phyloP scores from a whole-genome alignment of 2,797 vertebrate genomes.

The Acanthurus leucopareius region DNA sequence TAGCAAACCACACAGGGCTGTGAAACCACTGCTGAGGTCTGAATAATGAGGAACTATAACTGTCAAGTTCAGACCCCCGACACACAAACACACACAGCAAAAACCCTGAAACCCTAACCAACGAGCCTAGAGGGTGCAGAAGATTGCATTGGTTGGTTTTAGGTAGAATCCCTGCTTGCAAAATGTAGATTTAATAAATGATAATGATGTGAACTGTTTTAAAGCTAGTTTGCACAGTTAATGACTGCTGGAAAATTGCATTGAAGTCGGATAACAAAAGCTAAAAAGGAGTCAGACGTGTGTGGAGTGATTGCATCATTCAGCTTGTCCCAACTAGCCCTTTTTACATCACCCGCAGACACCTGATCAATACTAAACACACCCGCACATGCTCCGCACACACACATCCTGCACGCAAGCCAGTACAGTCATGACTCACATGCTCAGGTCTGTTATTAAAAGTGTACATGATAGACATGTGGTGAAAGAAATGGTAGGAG shows the following conservation, averaged over 20 bases:
- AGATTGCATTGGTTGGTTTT: constrained; percentile 8
- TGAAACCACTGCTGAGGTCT: constrained; percentile 77
- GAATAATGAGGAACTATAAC: constrained; percentile 82
- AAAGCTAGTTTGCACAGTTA: background rate
- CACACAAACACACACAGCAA: constrained; percentile 21
- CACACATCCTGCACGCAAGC: constrained; percentile 36
- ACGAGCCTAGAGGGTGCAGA: background rate
- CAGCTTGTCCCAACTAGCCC: constrained; percentile 27
- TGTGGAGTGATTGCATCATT: constrained; percentile 49
- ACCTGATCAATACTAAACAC: constrained; percentile 59
- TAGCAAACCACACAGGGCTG: constrained; percentile 68
- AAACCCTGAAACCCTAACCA: background rate
- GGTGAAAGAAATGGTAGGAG: constrained; percentile 64
- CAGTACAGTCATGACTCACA: constrained; percentile 59
- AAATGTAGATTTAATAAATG: constrained; percentile 3
- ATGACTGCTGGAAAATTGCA: background rate
- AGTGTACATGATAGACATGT: constrained; percentile 66
- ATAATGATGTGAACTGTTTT: background rate
- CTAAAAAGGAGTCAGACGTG: background rate
- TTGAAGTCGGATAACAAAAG: no score
- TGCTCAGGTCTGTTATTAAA: constrained; percentile 68
- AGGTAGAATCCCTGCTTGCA: constrained; percentile 7
- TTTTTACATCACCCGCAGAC: constrained; percentile 45
- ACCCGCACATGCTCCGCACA: constrained; percentile 14
- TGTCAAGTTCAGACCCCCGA: constrained; percentile 62